These are phyloP conservation scores for Drosophila putrida DNA, from an alignment of 2,888 invertebrate genomes.

Conservation along the genomic window DNA sequence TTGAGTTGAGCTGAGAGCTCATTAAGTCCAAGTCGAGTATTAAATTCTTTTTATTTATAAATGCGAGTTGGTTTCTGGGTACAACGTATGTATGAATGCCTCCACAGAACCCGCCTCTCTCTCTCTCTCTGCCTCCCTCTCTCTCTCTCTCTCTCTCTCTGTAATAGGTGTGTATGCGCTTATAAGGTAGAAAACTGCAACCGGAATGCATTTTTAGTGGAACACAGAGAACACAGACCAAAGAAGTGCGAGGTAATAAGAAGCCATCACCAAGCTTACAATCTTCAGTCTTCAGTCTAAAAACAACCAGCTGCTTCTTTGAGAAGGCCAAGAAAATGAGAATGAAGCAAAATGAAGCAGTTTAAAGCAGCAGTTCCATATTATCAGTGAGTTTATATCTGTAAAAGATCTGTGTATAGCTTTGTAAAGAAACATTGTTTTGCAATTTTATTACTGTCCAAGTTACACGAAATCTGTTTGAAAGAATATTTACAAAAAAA, in stretches of 20 bases:
- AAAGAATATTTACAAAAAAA: no score
- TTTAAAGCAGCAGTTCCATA: background rate
- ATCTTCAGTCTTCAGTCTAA: background rate
- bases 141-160: slow-evolving; percentile 9
- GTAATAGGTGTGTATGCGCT: slow-evolving; percentile 31
- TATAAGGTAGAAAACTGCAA: slow-evolving; percentile 76
- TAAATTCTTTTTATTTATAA: slow-evolving; percentile 72
- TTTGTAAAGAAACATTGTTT: background rate
- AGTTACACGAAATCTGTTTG: background rate
- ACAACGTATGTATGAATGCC: slow-evolving; percentile 44
- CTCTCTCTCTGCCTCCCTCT: slow-evolving; percentile 11
- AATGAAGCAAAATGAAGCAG: background rate
- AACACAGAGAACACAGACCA: slow-evolving; percentile 33
- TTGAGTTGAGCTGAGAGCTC: slow-evolving; percentile 51
- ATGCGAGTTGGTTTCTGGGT: slow-evolving; percentile 54
- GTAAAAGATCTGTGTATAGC: no score
- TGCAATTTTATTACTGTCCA: no score
- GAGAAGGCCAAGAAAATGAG: background rate
- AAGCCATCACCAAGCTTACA: slow-evolving; percentile 27
- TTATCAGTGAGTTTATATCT: background rate
- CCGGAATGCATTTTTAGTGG: slow-evolving; percentile 67
- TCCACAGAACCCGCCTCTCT: slow-evolving; percentile 24
- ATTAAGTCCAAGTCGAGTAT: slow-evolving; percentile 68
- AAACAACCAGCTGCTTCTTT: slow-evolving; percentile 13
- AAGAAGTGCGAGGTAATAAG: slow-evolving; percentile 30